A percentile compares a stretch with the other conserved stretches of the same genome.
Evolutionary conservation across 2,113 vertebrate species (phyloP).

Genomic region (Meleagris gallopavo): DNA sequence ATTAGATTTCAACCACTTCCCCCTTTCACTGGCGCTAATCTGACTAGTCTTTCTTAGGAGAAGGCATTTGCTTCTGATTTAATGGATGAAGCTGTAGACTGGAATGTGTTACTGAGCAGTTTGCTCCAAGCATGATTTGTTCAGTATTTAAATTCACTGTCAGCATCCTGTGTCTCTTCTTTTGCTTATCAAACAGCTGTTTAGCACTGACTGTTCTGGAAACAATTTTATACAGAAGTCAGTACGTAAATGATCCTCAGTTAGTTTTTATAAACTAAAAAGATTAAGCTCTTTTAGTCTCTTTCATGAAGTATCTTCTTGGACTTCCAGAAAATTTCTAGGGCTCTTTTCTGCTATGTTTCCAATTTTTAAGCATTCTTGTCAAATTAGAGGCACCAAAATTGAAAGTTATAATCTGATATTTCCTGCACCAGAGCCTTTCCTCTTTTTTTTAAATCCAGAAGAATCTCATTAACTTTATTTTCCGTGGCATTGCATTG

Average conservation of each 20-base stretch:
- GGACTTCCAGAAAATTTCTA: background rate
- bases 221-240: background rate
- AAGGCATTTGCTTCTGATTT: background rate
- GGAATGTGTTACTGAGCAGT: background rate
- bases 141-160: background rate
- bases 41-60: background rate
- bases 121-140: background rate
- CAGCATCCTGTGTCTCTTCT: background rate
- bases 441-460: background rate
- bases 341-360: background rate
- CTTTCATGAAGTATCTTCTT: background rate
- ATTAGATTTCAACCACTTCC: background rate
- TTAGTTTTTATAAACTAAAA: background rate
- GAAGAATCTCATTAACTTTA: background rate
- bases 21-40: background rate
- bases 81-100: background rate
- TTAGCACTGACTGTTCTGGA: background rate
- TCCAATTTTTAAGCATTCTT: background rate
- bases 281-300: background rate
- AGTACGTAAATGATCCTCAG: background rate
- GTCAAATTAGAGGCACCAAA: background rate
- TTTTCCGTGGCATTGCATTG: background rate
- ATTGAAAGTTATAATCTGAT: background rate
- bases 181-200: background rate
- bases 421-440: background rate